phyloP scores from a whole-genome alignment of 2,888 invertebrate genomes.

The Entomobrya proxima region DNA sequence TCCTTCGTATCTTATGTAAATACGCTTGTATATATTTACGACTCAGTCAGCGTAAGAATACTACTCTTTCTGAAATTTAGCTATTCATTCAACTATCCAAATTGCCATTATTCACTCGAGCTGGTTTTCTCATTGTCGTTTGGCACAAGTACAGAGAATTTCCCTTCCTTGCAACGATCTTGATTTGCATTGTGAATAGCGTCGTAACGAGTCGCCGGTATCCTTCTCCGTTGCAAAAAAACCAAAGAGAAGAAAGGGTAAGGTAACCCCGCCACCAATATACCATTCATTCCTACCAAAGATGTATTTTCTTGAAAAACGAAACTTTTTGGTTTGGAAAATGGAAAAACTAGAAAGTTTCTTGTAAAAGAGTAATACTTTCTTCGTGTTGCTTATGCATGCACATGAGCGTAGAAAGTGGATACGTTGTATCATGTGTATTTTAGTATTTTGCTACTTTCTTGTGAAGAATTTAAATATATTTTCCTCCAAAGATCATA shows the following conservation, averaged over 20 bases:
- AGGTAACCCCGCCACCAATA: not conserved
- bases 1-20: constrained; percentile 45
- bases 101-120: constrained; percentile 61
- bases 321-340: constrained; percentile 40
- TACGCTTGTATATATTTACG: constrained; percentile 27
- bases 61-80: constrained; percentile 40
- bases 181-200: constrained; percentile 54
- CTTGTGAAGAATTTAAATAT: too few species aligned
- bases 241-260: not conserved
- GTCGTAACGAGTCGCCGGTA: constrained; percentile 35
- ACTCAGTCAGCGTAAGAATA: constrained; percentile 20
- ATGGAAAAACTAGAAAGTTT: constrained; percentile 43
- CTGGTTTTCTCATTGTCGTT: constrained; percentile 50
- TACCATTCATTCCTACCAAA: not conserved
- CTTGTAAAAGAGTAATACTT: constrained; percentile 23
- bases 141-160: constrained; percentile 39
- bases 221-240: constrained; percentile 22
- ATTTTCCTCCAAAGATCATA: not conserved
- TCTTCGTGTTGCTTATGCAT: constrained; percentile 10
- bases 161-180: constrained; percentile 12
- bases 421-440: not conserved
- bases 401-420: not conserved
- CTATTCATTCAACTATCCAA: constrained; percentile 56
- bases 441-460: too few species aligned
- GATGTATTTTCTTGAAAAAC: constrained; percentile 45